phyloP scores from a whole-genome alignment of 2,888 invertebrate species.

The Stenodera caucasica region DNA sequence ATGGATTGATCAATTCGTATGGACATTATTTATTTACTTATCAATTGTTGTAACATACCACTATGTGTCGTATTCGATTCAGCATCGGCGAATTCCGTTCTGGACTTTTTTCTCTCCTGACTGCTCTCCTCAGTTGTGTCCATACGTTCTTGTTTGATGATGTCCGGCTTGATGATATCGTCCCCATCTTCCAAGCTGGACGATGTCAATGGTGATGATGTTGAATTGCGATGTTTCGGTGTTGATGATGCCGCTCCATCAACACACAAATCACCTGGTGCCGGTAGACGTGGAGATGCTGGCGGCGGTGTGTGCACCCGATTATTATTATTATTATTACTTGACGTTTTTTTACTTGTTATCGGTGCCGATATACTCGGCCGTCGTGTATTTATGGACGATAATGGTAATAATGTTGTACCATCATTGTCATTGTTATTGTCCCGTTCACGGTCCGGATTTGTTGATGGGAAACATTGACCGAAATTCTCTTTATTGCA shows the following conservation, averaged over 20 bases:
- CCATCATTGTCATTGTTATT: slow-evolving; percentile 76
- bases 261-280: slow-evolving; percentile 68
- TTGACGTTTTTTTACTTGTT: slow-evolving; percentile 55
- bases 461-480: slow-evolving; percentile 56
- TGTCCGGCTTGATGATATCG: slow-evolving; percentile 50
- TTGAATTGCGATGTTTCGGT: slow-evolving; percentile 66
- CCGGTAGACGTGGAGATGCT: slow-evolving; percentile 66
- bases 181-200: slow-evolving; percentile 55
- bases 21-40: not conserved
- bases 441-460: slow-evolving; percentile 69
- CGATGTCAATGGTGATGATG: slow-evolving; percentile 52
- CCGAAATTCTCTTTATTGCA: slow-evolving; percentile 83
- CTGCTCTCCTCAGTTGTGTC: slow-evolving; percentile 65
- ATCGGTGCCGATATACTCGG: slow-evolving; percentile 77
- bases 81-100: slow-evolving; percentile 83
- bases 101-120: slow-evolving; percentile 68
- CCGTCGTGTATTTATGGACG: slow-evolving; percentile 68
- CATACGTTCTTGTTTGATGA: slow-evolving; percentile 66
- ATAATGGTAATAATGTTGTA: slow-evolving; percentile 62
- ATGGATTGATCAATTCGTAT: too few species aligned
- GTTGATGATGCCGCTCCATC: slow-evolving; percentile 84
- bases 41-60: slow-evolving; percentile 64
- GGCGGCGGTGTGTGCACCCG: slow-evolving; percentile 73
- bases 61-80: slow-evolving; percentile 90
- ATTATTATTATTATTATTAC: slow-evolving; percentile 26